A percentile compares a stretch with the other conserved stretches of the same genome.
Evolutionary conservation across 1,140 invertebrate genomes (phyloP).

Genomic region (Whitmania pigra): DNA sequence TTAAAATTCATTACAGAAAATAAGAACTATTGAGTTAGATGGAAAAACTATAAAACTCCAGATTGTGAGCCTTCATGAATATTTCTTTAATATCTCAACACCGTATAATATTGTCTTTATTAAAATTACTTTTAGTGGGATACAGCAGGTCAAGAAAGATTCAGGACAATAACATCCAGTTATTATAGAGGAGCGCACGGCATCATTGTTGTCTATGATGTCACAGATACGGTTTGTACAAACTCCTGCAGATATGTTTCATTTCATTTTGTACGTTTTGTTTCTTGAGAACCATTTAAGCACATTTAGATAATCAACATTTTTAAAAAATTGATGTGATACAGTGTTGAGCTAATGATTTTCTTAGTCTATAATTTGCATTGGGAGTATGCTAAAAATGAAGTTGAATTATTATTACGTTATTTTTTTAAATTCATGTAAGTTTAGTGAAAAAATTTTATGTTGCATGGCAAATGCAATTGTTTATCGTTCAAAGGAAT

Average conservation of each 20-base stretch:
- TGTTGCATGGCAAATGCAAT: background rate
- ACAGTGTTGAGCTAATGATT: no score
- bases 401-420: no score
- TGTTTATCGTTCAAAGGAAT: slow-evolving; percentile 33
- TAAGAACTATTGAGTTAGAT: slow-evolving; percentile 94
- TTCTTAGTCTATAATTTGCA: no score
- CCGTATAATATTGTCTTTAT: background rate
- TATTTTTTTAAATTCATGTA: no score
- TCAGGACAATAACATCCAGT: slow-evolving; percentile 84
- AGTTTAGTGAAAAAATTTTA: no score
- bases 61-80: slow-evolving; percentile 53
- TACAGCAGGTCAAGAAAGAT: slow-evolving; percentile 85
- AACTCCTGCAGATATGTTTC: background rate
- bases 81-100: no score
- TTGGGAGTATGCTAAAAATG: no score
- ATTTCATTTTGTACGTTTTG: background rate
- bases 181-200: slow-evolving; percentile 98
- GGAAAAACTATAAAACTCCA: slow-evolving; percentile 98
- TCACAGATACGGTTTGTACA: slow-evolving; percentile 69
- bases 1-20: slow-evolving; percentile 65
- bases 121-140: slow-evolving; percentile 59
- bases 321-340: no score
- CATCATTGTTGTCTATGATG: slow-evolving; percentile 99
- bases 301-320: no score
- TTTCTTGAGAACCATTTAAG: background rate